Evolutionary conservation across 2,888 invertebrate genomes (phyloP), one percentile per base, ranked within the genome.

Genomic region (Drosophila pegasa): DNA sequence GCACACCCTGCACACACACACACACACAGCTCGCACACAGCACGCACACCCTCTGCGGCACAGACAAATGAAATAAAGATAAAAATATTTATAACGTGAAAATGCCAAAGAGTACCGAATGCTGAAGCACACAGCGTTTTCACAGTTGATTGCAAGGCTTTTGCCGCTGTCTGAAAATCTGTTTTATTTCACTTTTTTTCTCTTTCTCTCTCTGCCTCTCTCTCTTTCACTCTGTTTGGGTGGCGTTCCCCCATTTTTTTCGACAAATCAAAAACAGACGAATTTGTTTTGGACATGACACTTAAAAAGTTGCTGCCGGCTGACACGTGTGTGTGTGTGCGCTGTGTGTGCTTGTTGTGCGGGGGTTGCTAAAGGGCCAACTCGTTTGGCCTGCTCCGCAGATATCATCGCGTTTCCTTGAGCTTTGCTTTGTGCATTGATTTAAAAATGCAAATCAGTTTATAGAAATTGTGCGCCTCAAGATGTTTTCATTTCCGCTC

Each of bases 181-280:
- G 35, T 50, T 50, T 50, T 58, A 22, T 55, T 38, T 18, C 10
- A 27, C n/a, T n/a, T 35, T 38, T 47, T 48, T 50, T 52, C 22
- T 57, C 8, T 29, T 25, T 3, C 20, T 29, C 14, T 43, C 8
- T 55, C 68, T 55, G 20, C 33, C 45, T 45, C 27, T n/a, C n/a
- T n/a, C n/a, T n/a, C 51, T 65, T 55, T 48, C 65, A 57, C n/a
- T n/a, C n/a, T n/a, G n/a, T 62, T 57, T 52, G 50, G 31, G 57
- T 52, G 65, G 14, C 63, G 52, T 45, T 51, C 72, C 73, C 69
- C 74, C 71, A 72, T 75, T 89, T 90, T 90, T 90, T 90, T 91
- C 84, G 88, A 88, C 91, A 91, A 91, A 91, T 91, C 91, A 91
- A 90, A 91, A 91, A 91, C 91, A 91, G 91, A 91, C 91, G 86